A percentile compares a stretch with the other conserved stretches of the same genome.
These are phyloP conservation scores for Patella pellucida DNA, from an alignment of 2,888 invertebrate species.

Conservation along the genomic window DNA sequence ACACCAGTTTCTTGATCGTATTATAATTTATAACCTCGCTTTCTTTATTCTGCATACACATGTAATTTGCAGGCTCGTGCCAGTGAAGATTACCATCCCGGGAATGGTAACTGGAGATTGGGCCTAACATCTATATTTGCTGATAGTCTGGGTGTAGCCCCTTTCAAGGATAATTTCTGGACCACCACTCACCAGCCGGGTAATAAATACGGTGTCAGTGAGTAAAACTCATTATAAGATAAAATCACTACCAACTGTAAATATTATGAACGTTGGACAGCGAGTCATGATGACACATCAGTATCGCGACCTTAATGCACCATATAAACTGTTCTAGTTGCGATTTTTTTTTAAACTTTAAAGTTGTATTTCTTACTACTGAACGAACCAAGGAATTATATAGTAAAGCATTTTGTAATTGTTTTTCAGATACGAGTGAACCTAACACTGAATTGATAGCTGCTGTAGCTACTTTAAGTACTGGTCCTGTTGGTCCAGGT, in stretches of 20 bases:
- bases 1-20: background rate
- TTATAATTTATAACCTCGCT: background rate
- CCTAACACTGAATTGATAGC: conserved; percentile 39
- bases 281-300: no score
- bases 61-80: conserved; percentile 42
- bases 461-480: conserved; percentile 47
- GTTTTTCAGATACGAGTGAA: conserved; percentile 29
- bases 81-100: conserved; percentile 45
- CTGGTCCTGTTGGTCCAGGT: conserved; percentile 56
- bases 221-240: conserved; percentile 4
- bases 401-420: background rate
- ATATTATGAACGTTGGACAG: no score
- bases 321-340: no score
- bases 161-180: conserved; percentile 56
- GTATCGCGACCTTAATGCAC: no score
- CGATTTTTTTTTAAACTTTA: no score
- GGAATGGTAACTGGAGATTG: conserved; percentile 44
- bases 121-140: conserved; percentile 46
- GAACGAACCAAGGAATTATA: background rate
- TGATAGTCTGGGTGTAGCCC: conserved; percentile 43
- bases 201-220: conserved; percentile 47
- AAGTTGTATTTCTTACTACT: no score
- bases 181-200: conserved; percentile 43
- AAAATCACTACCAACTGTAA: no score
- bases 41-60: background rate